Base-by-base conservation (phyloP, 2,888 invertebrate species). In the Baronia brevicornis region DNA sequence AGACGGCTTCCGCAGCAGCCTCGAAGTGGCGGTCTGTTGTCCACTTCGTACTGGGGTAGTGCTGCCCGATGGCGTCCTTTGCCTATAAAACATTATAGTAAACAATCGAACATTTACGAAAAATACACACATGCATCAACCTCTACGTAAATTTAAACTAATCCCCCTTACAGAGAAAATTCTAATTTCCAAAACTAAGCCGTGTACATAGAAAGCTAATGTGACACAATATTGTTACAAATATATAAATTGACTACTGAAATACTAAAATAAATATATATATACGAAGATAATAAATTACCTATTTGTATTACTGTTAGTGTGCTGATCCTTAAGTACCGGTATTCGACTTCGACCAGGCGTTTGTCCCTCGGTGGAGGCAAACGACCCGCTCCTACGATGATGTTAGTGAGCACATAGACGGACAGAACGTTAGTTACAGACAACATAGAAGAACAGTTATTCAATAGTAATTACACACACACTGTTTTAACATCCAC, bases 61-160 rank as follows among this genome's bases (percentile, higher is more conserved):
- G 40, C 91, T 91, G 36, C 91, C 91, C 33, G 92, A 92, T 31
- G 92, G 91, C 46, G 92, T 92, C 63, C 91, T 85, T 69, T 91
- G 90, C 78, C 92, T 92, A 69, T 43, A 5, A 9, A 21, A 33
- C 38, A 3, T 5, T 25, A 4, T 18, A 14, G 8, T 13, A 27
- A 13, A 23, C 28, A 28, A 44, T 4, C 10, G n/a, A n/a, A 41
- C 40, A 33, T 46, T 9, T 10, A 19, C 22, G 19, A 17, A 3
- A 32, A 3, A 13, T 4, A 21, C 5, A 9, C 14, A 14, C 30
- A 22, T 30, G 36, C 27, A 47, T 15, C 23, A 15, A 27, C 27
- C 14, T 30, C 30, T 36, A 5, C 20, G 18, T 13, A 12, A 19
- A 24, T 7, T 12, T n/a, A n/a, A n/a, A n/a, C n/a, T n/a, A n/a